Evolutionary conservation across 2,113 vertebrate species (phyloP).

Genomic region (Ovis canadensis): DNA sequence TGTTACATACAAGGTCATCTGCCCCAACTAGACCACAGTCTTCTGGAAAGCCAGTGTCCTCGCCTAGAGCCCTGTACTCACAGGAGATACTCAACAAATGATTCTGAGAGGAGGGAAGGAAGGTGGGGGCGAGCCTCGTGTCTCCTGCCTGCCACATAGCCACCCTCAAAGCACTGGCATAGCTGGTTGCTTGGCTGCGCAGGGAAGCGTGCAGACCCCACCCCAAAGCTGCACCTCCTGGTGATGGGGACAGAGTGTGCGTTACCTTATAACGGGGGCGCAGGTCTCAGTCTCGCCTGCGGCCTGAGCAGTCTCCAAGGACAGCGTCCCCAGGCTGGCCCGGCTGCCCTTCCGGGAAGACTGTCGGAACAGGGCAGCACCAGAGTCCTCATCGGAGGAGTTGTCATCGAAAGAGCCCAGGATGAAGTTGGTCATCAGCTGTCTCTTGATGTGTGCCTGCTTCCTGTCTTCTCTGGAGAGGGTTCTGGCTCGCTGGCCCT

Average conservation of each 20-base stretch:
- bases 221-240: accelerated
- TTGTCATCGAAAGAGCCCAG: conserved; percentile 70
- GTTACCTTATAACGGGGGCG: conserved; percentile 46
- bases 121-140: neutral
- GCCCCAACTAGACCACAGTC: neutral
- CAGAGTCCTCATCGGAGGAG: conserved; percentile 52
- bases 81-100: neutral
- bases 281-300: neutral
- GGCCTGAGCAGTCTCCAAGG: neutral
- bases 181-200: accelerated
- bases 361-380: accelerated
- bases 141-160: neutral
- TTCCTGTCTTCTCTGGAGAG: conserved; percentile 50
- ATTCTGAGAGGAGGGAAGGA: neutral
- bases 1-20: neutral
- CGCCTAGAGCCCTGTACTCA: neutral
- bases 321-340: conserved; percentile 52
- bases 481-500: neutral
- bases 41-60: neutral
- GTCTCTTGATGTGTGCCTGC: conserved; percentile 49
- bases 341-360: conserved; percentile 59
- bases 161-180: neutral
- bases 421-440: conserved; percentile 72
- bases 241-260: neutral
- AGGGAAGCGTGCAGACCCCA: neutral